phyloP scores from a whole-genome alignment of 1,140 invertebrate species.

The Palaemon carinicauda region DNA sequence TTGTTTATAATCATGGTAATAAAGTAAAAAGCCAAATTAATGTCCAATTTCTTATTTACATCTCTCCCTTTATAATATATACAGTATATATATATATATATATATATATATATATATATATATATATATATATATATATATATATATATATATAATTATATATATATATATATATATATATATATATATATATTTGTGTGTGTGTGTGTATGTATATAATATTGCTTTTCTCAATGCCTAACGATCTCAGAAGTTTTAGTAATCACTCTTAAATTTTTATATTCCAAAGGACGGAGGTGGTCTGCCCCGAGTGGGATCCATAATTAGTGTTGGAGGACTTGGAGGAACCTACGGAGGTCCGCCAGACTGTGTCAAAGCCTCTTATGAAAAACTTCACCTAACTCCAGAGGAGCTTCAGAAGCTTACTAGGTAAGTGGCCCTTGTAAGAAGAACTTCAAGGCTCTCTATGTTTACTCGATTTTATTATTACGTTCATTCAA shows the following conservation, averaged over 20 bases:
- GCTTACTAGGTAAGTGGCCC: conserved; percentile 30
- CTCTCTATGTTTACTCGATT: too few relatives aligned
- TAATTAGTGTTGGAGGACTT: conserved; percentile 33
- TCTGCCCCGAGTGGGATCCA: conserved; percentile 26
- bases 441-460: not conserved
- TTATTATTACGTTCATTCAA: too few relatives aligned
- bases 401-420: conserved; percentile 39
- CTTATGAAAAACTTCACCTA: conserved; percentile 42
- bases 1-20: too few relatives aligned
- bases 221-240: too few relatives aligned
- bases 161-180: not conserved
- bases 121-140: not conserved
- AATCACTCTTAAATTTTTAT: not conserved
- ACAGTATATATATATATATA: not conserved
- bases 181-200: not conserved
- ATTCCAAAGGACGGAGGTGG: not conserved
- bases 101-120: not conserved
- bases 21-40: too few relatives aligned
- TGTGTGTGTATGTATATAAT: not conserved
- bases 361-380: conserved; percentile 39
- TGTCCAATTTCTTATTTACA: too few relatives aligned
- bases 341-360: conserved; percentile 39
- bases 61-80: too few relatives aligned
- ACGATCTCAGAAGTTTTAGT: too few relatives aligned
- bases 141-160: not conserved